Percentiles rank a stretch among this genome's conserved stretches.
Conservation (phyloP, 2,888 invertebrate species). For the Invenusta paracnida region DNA sequence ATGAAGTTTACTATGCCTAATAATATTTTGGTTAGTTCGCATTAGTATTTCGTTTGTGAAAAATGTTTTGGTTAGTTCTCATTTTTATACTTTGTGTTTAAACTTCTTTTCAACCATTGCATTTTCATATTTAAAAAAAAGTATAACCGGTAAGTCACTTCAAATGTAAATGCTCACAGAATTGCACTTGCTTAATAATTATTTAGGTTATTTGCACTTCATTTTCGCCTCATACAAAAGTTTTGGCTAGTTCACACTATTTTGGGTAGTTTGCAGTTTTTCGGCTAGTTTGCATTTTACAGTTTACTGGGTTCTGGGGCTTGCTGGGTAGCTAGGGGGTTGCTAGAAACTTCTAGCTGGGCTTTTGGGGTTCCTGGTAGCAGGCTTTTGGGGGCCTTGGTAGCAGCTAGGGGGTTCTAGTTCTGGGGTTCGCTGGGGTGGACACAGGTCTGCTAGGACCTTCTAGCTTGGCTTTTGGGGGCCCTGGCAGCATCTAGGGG, state of each 20-base stretch:
- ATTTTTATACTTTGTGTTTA: not conserved
- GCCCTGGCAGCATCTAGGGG: no score
- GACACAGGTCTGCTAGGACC: no score
- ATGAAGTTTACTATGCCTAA: not conserved
- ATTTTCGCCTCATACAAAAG: not conserved
- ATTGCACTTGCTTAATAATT: not conserved
- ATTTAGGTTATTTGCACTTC: not conserved
- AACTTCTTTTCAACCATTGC: not conserved
- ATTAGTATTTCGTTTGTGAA: not conserved
- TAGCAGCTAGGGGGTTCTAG: no score
- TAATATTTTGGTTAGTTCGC: not conserved
- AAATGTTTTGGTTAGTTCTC: not conserved
- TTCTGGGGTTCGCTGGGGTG: no score
- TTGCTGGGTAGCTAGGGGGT: no score
- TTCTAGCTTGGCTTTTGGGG: no score
- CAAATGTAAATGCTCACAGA: not conserved
- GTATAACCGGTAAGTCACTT: not conserved
- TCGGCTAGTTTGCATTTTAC: not conserved
- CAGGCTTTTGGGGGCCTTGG: no score
- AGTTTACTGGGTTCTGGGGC: no score
- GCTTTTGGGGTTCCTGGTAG: no score
- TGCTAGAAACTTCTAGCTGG: no score
- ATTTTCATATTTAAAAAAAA: not conserved
- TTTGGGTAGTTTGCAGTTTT: not conserved
- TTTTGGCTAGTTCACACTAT: not conserved